phyloP scores from a whole-genome alignment of 2,888 invertebrate species.

The Patella ulyssiponensis region DNA sequence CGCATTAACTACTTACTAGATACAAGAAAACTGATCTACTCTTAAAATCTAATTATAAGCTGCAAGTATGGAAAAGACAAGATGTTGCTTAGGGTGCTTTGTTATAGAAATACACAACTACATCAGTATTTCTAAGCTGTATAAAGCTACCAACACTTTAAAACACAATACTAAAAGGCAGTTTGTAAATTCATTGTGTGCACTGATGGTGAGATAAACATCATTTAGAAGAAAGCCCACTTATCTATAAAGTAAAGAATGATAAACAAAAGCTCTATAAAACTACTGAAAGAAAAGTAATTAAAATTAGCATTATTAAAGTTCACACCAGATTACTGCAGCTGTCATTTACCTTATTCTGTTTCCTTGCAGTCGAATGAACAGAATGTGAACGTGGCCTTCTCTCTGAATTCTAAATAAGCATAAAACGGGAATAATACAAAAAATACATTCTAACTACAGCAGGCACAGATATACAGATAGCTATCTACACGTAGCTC shows the following conservation, averaged over 20 bases:
- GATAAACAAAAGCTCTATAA: constrained; percentile 16
- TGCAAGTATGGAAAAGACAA: too few species aligned
- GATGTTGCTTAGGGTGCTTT: too few species aligned
- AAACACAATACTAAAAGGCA: too few species aligned
- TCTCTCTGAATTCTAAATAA: background rate
- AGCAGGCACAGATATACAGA: constrained; percentile 10
- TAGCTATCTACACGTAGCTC: too few species aligned
- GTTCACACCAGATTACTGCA: constrained; percentile 4
- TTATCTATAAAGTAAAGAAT: background rate
- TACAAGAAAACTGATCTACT: too few species aligned
- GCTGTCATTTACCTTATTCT: constrained; percentile 32
- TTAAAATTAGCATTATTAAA: constrained; percentile 1
- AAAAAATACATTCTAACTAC: background rate
- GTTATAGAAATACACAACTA: too few species aligned
- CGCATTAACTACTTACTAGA: too few species aligned
- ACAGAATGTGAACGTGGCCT: constrained; percentile 38
- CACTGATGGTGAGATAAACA: too few species aligned
- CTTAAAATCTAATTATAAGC: too few species aligned
- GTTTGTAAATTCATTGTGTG: too few species aligned
- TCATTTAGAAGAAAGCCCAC: background rate
- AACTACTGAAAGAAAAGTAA: background rate
- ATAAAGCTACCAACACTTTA: too few species aligned
- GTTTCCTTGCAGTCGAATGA: constrained; percentile 25
- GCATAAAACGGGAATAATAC: constrained; percentile 8
- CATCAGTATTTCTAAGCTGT: too few species aligned